Evolutionary conservation across 1,140 invertebrate species (phyloP), one percentile per base, ranked within the genome.

Genomic region (Drosophila aff.): DNA sequence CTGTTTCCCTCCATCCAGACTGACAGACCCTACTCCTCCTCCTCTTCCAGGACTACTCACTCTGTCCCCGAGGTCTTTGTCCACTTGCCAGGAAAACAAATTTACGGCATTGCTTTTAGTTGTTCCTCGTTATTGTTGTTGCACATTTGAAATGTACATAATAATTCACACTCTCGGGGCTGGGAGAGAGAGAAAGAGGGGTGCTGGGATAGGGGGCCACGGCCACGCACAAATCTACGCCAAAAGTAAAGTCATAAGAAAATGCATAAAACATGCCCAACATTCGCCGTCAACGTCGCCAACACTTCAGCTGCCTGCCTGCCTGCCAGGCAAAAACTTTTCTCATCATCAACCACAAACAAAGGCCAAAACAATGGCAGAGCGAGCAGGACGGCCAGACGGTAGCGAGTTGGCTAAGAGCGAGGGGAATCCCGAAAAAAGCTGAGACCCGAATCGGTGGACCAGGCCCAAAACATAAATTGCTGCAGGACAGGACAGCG

Each of bases 331-430:
- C 85, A 90, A 89, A 90, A 90, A 90, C 76, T 90, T 90, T 90
- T 90, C 85, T 90, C 85, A 90, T 90, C 85, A 90, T 90, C 85
- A 90, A 90, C 85, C 85, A 82, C 85, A 90, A 90, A 90, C 85
- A 90, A 90, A 85, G 66, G 81, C 71, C 85, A 90, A 90, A 87
- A 90, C 85, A 90, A 90, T 90, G 67, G 60, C 11, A 77, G 60
- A 65, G 43, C 52, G 52, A 43, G 59, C 33, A 40, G 52, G 50
- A 59, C 15, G 31, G 43, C 53, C 58, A 44, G 11, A 46, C 18
- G 59, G 33, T 38, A 59, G 60, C 58, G 23, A 43, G 31, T 38
- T 16, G 33, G 38, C 10, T 16, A 26, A 50, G 36, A 33, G 47
- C 11, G 11, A 26, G 53, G 36, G 31, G 40, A 59, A 62, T 64